Evolutionary conservation across 1,140 invertebrate genomes (phyloP), one percentile per base, ranked within the genome.

Genomic region (Schlechtendalia chinensis): DNA sequence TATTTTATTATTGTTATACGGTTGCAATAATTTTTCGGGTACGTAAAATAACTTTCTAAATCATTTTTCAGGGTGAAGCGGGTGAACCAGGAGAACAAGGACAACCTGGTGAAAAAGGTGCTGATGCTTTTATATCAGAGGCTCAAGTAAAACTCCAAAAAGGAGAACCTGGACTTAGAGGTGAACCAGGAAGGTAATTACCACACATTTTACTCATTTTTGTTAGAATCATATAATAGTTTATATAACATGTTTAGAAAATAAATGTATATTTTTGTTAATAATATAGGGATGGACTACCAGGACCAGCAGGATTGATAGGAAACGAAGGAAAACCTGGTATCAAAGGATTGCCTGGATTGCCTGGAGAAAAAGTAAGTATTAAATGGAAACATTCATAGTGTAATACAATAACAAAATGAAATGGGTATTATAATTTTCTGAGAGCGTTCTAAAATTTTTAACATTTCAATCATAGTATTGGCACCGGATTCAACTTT

Each of bases 291-390:
- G 75, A 79, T 0, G 75, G 75, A 0, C 27, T 79, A 29, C 58
- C 89, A 80, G 94, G 94, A 79, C 84, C 86, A 53, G 86, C 90
- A 67, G 94, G 94, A 19, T 85, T 86, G 16, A 88, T 90, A 75
- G 94, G 95, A 29, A 82, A 39, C 6, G 17, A n/a, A 50, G 90
- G 90, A 83, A 85, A 80, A 81, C 84, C 82, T 82, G 84, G 84
- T 74, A 53, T 45, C 0, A 82, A 82, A 67, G 90, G 90, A 50
- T 61, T 82, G 17, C 79, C 82, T 45, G 91, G 91, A 29, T 6
- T 19, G 1, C 0, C 17, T 19, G 75, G 75, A 45, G 75, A 79
- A n/a, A 79, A 79, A 79, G 75, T 79, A 79, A 79, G 58, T 63
- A 58, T 5, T 5, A 56, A 0, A 1, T 32, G 12, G 19, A 2